Percentiles rank a stretch among this genome's conserved stretches.
phyloP scores from a whole-genome alignment of 1,140 invertebrate genomes.

The Mesaphorura yosii region DNA sequence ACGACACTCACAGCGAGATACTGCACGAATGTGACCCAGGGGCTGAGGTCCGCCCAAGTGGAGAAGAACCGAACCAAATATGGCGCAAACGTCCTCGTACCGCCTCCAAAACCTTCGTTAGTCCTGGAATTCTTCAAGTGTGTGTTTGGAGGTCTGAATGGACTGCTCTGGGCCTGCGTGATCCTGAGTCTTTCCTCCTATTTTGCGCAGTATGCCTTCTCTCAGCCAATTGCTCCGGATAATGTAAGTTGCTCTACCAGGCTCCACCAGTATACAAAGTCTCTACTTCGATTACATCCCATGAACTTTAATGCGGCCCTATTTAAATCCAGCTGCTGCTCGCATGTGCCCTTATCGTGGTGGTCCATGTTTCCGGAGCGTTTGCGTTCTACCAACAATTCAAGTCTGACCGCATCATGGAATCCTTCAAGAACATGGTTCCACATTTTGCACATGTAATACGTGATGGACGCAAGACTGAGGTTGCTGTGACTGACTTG shows the following conservation, averaged over 20 bases:
- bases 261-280: too few species aligned
- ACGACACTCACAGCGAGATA: not conserved
- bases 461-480: conserved; percentile 49
- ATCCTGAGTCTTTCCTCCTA: conserved; percentile 23
- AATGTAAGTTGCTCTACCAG: conserved; percentile 21
- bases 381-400: conserved; percentile 98
- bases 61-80: conserved; percentile 18
- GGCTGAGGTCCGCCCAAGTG: conserved; percentile 18
- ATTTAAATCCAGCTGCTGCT: too few species aligned
- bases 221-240: conserved; percentile 16
- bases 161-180: conserved; percentile 22
- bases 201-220: conserved; percentile 20
- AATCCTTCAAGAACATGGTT: conserved; percentile 94
- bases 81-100: conserved; percentile 25
- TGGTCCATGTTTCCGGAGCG: conserved; percentile 91
- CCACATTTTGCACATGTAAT: conserved; percentile 49
- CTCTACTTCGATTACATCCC: too few species aligned
- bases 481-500: conserved; percentile 52
- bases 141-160: conserved; percentile 22
- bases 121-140: conserved; percentile 14
- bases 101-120: conserved; percentile 19
- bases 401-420: conserved; percentile 91
- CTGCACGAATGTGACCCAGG: conserved; percentile 5
- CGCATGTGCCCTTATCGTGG: conserved; percentile 85
- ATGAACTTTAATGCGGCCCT: too few species aligned